Evolutionary conservation across 1,140 invertebrate species (phyloP).

Genomic region (Berghia stephanieae): DNA sequence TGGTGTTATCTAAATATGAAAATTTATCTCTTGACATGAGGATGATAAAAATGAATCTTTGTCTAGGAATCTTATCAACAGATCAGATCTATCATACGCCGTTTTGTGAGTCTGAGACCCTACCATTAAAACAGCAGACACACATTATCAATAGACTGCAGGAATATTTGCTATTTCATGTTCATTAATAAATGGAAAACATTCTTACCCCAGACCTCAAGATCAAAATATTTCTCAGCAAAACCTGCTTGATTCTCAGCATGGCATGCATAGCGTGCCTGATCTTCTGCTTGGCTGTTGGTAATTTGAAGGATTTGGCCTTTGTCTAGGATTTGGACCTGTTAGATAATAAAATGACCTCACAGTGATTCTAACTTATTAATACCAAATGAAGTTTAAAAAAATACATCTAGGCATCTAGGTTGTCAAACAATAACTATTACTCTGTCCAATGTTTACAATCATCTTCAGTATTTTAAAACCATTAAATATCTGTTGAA

Average conservation of each 20-base stretch:
- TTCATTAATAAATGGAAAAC: background rate
- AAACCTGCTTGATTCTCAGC: conserved; percentile 70
- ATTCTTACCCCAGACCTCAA: conserved; percentile 68
- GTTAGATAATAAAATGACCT: background rate
- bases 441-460: too few relatives aligned
- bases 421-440: too few relatives aligned
- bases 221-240: conserved; percentile 60
- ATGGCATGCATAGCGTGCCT: conserved; percentile 67
- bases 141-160: too few relatives aligned
- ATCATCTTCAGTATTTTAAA: too few relatives aligned
- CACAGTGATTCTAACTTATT: too few relatives aligned
- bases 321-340: conserved; percentile 35
- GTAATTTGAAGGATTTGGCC: conserved; percentile 50
- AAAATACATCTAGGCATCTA: too few relatives aligned
- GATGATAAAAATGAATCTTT: background rate
- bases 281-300: conserved; percentile 41
- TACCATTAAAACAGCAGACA: background rate
- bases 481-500: too few relatives aligned
- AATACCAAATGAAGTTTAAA: too few relatives aligned
- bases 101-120: background rate
- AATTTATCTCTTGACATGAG: too few relatives aligned
- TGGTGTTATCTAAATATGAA: too few relatives aligned
- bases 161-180: background rate
- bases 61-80: background rate
- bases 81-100: background rate